Evolutionary conservation across 2,797 vertebrate genomes (phyloP).

Genomic region (Ptychadena robeensis): DNA sequence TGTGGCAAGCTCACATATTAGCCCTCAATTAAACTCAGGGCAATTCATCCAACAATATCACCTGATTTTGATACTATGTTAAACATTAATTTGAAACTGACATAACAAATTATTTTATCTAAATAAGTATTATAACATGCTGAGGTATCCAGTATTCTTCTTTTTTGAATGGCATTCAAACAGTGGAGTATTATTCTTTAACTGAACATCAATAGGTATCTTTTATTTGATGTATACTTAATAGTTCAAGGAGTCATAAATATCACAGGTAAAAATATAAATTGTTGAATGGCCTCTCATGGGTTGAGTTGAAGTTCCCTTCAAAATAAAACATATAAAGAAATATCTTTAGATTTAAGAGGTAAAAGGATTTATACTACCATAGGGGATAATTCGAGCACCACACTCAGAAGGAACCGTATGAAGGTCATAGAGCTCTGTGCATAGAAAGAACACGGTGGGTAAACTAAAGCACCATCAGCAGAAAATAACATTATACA

Average conservation of each 20-base stretch:
- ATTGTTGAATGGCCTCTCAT: background rate
- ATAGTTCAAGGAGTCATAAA: slow-evolving; percentile 32
- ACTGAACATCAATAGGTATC: slow-evolving; percentile 19
- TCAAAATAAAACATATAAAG: slow-evolving; percentile 33
- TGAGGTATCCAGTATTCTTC: background rate
- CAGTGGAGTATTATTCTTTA: background rate
- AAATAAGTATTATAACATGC: too few relatives aligned
- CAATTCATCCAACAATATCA: too few relatives aligned
- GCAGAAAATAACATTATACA: background rate
- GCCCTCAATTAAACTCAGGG: too few relatives aligned
- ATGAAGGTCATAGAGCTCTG: slow-evolving; percentile 7
- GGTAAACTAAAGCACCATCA: background rate
- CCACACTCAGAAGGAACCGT: background rate
- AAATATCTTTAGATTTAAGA: slow-evolving; percentile 19
- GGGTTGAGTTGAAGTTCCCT: slow-evolving; percentile 28
- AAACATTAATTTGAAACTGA: too few relatives aligned
- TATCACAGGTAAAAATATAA: slow-evolving; percentile 23
- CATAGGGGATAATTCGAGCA: slow-evolving; percentile 8
- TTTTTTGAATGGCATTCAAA: background rate
- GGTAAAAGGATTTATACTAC: slow-evolving; percentile 16
- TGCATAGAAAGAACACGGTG: background rate
- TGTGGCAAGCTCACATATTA: too few relatives aligned
- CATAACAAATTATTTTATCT: too few relatives aligned
- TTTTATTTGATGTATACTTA: slow-evolving; percentile 40
- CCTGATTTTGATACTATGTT: too few relatives aligned